Evolutionary conservation across 2,888 invertebrate genomes (phyloP), one percentile per base, ranked within the genome.

Genomic region (Acrobasis repandana): DNA sequence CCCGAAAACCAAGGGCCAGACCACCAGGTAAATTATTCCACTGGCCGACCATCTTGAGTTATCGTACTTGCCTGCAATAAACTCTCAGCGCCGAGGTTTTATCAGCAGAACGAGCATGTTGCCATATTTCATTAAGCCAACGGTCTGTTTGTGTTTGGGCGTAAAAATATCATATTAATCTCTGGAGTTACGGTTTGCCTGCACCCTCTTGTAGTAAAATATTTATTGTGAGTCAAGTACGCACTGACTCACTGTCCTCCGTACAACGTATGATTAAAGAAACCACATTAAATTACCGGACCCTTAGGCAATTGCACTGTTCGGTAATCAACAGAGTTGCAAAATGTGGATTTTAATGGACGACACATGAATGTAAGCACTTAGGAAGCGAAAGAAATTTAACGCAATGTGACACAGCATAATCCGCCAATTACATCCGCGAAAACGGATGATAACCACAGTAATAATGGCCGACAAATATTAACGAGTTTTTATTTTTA

Each of bases 121-220:
- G 88, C 88, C 85, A 88, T 90, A 89, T 86, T 86, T 91, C 89
- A 90, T 88, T 88, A 88, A n/a, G 81, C 73, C 79, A 83, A 82
- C 80, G 78, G 82, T 79, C 75, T 77, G 83, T 78, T 80, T 83
- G 82, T 83, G 82, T 82, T 79, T 80, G 72, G 73, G 77, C 79
- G 82, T 81, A 87, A 88, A 88, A 86, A 85, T 89, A 86, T 89
- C 83, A 83, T 85, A 87, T 86, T 87, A 88, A 88, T 88, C 85
- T 84, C 77, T 73, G 68, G 82, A 86, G 82, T 86, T 85, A 84
- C 82, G 79, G 77, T 76, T 77, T 79, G 79, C 76, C 81, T 85
- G 86, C 80, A 83, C 77, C 81, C 74, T 78, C 80, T 79, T 80
- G 81, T 85, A 50, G 46, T 28, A 77, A 75, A 79, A 69, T 83